These are phyloP conservation scores for Standfussiana lucernea DNA, from an alignment of 2,888 invertebrate species.

Conservation along the genomic window DNA sequence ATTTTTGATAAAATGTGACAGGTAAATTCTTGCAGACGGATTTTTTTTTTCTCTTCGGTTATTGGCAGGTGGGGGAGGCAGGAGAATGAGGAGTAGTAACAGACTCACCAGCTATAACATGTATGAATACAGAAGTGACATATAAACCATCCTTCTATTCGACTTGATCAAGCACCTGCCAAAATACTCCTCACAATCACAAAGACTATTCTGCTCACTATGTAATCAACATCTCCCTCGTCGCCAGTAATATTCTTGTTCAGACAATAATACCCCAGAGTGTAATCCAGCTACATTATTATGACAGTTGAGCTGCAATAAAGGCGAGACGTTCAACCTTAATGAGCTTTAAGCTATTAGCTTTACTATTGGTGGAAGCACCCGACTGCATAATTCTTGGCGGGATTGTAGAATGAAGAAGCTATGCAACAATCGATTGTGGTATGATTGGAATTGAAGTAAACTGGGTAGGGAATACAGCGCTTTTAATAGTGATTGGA, in stretches of 20 bases:
- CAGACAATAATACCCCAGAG: constrained; percentile 23
- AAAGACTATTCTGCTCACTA: not conserved
- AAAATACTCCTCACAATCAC: not conserved
- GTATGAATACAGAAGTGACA: not conserved
- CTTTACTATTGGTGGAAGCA: constrained; percentile 22
- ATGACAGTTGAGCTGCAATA: constrained; percentile 37
- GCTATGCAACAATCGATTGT: constrained; percentile 2
- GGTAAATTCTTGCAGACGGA: not conserved
- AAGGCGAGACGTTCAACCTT: constrained; percentile 19
- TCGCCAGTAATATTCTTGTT: constrained; percentile 10
- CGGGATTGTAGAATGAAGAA: not conserved
- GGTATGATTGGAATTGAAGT: constrained; percentile 13
- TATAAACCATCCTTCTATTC: not conserved
- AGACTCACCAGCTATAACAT: not conserved
- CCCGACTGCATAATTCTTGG: constrained; percentile 20
- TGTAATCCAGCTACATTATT: constrained; percentile 27
- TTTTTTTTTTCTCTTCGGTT: not conserved
- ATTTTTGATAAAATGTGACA: not conserved
- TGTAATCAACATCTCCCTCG: constrained; percentile 21
- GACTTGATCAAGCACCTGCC: not conserved
- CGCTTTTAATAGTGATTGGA: not conserved
- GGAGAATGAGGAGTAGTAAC: too few species aligned
- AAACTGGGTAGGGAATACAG: not conserved
- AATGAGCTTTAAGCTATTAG: constrained; percentile 34
- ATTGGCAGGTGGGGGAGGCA: too few species aligned